These are phyloP conservation scores for Pelusios castaneus DNA, from an alignment of 2,113 vertebrate species.

Conservation along the genomic window DNA sequence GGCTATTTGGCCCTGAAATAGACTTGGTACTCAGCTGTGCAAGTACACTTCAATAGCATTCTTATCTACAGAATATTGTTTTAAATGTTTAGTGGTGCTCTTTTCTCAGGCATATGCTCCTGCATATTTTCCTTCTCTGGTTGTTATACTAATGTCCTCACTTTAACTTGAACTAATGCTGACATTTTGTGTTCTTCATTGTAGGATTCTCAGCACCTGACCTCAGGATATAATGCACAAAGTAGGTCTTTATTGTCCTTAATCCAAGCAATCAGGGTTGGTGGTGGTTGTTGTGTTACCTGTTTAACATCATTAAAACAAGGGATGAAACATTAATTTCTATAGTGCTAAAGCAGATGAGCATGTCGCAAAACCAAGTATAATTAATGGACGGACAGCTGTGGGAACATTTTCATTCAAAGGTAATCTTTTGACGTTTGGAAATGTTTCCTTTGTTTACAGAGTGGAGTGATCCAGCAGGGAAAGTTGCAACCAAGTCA, in stretches of 20 bases:
- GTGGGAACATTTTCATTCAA: conserved; percentile 62
- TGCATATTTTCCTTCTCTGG: conserved; percentile 4
- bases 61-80: conserved; percentile 6
- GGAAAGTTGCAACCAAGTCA: conserved; percentile 90
- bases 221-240: conserved; percentile 92
- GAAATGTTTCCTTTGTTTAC: conserved; percentile 79
- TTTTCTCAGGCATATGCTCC: not conserved
- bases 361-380: conserved; percentile 59
- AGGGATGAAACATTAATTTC: conserved; percentile 61
- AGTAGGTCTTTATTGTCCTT: conserved; percentile 84
- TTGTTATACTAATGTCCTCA: not conserved
- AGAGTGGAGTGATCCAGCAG: conserved; percentile 91
- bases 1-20: not conserved
- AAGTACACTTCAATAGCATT: not conserved
- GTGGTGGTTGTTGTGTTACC: not conserved
- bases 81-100: not conserved
- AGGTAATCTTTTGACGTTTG: conserved; percentile 69
- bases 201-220: conserved; percentile 92
- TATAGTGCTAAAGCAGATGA: conserved; percentile 30
- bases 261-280: conserved; percentile 34
- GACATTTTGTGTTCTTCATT: conserved; percentile 77
- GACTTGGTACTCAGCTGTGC: conserved; percentile 2
- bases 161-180: conserved; percentile 65
- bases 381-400: conserved; percentile 63
- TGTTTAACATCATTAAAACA: conserved; percentile 51